Evolutionary conservation across 2,888 invertebrate species (phyloP).

Genomic region (Muscina levida): DNA sequence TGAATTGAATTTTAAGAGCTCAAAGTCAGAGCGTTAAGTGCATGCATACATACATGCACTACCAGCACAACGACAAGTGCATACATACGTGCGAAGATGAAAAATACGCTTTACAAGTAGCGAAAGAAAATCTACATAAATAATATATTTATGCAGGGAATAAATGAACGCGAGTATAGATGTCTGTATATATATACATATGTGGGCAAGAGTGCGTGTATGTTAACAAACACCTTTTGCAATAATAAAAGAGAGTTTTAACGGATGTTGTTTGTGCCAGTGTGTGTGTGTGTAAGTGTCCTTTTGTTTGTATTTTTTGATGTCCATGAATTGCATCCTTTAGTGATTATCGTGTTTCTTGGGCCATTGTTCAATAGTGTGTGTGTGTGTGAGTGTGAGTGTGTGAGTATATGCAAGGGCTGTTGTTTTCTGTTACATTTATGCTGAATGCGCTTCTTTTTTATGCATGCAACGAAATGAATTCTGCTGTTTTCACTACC

Average conservation of each 20-base stretch:
- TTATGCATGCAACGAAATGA: too few species aligned
- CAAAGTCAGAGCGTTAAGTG: constrained; percentile 12
- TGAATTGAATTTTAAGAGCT: constrained; percentile 58
- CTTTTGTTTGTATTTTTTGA: not conserved
- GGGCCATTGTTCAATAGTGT: not conserved
- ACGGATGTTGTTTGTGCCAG: constrained; percentile 45
- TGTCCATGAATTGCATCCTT: too few species aligned
- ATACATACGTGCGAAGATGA: too few species aligned
- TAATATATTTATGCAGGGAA: too few species aligned
- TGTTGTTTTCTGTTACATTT: too few species aligned
- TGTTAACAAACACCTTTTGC: constrained; percentile 53
- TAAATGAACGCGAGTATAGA: too few species aligned
- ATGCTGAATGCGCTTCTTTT: too few species aligned
- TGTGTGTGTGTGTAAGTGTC: not conserved
- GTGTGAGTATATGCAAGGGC: not conserved
- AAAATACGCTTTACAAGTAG: not conserved
- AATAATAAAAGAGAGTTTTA: constrained; percentile 47
- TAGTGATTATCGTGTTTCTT: too few species aligned
- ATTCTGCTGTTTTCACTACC: too few species aligned
- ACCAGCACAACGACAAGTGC: constrained; percentile 24
- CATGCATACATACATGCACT: constrained; percentile 41
- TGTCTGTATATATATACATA: too few species aligned
- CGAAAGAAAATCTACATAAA: not conserved
- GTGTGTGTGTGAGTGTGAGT: not conserved
- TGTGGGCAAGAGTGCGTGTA: not conserved